Evolutionary conservation across 2,797 vertebrate genomes (phyloP), one percentile per base, ranked within the genome.

Genomic region (Pelobates cultripes): DNA sequence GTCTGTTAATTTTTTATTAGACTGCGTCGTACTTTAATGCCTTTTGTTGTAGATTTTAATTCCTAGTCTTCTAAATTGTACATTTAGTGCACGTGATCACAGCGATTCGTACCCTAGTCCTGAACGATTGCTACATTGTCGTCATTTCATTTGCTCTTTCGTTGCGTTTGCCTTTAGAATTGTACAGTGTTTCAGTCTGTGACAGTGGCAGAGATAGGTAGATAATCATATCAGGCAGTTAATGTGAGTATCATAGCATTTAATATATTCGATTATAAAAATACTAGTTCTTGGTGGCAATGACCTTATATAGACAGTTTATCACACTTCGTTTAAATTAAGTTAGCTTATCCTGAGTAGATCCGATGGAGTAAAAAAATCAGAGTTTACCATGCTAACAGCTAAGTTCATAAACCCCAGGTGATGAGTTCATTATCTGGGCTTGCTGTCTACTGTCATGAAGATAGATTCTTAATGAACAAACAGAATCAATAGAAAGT

Each of bases 391-490:
- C 55, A 63, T 72, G 40, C 70, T 64, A 15, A 44, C 75, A 68
- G 60, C 47, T 41, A 44, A 53, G 71, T 79, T 76, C 73, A 73
- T 85, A 60, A 60, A 85, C 17, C 71, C 40, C 74, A 55, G 10
- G 9, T 73, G 74, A 75, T 84, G 84, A 43, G 86, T 86, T 84
- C 57, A 80, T 70, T 95, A 94, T 81, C 91, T 93, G 86, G 57
- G 13, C 88, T 75, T 90, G 88, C 90, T 90, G 89, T 89, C 91
- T 89, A 89, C 90, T 94, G 92, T 91, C 92, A 92, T 94, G 92
- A 91, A 90, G 92, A 90, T 90, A 89, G 91, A 88, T 92, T 93
- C 91, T 91, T 94, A 94, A 95, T 94, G 93, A 93, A 43, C 91
- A 89, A 90, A 90, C 87, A 87, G 80, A 92, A 93, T 94, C 93